Evolutionary conservation across 2,888 invertebrate species (phyloP).

Genomic region (Hydriomena furcata): DNA sequence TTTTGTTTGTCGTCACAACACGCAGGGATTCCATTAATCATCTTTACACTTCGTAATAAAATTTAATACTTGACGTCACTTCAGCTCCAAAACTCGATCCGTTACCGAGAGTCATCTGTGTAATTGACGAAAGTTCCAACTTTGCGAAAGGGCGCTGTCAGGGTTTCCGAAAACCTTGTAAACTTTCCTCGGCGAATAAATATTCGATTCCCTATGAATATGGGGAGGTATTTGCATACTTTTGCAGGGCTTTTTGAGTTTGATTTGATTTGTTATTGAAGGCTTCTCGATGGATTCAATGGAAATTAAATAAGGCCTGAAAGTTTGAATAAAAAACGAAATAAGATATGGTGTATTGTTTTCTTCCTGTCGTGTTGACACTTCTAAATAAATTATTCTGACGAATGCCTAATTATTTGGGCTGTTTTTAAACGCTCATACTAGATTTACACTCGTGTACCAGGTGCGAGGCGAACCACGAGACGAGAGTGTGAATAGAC

Average conservation of each 20-base stretch:
- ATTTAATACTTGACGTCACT: constrained; percentile 57
- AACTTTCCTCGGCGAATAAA: constrained; percentile 23
- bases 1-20: constrained; percentile 50
- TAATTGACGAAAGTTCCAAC: constrained; percentile 50
- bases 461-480: too few species aligned
- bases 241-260: constrained; percentile 15
- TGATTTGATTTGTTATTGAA: constrained; percentile 14
- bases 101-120: constrained; percentile 52
- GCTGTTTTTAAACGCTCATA: too few species aligned
- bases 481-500: too few species aligned
- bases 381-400: too few species aligned
- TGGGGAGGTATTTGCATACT: constrained; percentile 34
- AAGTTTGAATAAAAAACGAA: not conserved
- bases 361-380: too few species aligned
- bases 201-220: constrained; percentile 24
- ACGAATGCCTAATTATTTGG: too few species aligned
- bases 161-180: constrained; percentile 22
- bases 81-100: constrained; percentile 33
- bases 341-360: too few species aligned
- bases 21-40: constrained; percentile 56
- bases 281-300: constrained; percentile 3
- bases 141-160: constrained; percentile 35
- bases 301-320: not conserved
- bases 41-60: constrained; percentile 54
- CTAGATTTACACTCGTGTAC: too few species aligned